Base-by-base conservation (phyloP, 2,888 invertebrate species). In the Mactromeris polynyma region DNA sequence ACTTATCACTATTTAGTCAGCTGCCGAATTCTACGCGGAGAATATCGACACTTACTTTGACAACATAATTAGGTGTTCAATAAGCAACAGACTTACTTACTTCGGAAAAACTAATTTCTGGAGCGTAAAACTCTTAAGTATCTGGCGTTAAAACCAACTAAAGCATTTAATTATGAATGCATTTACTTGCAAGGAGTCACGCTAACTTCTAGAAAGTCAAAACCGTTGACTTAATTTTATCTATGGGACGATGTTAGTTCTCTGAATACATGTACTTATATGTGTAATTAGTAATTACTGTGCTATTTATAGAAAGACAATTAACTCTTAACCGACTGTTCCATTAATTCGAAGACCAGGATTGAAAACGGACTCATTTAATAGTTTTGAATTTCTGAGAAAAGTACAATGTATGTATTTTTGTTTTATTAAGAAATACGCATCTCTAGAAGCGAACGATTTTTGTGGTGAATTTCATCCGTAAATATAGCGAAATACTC, bases 71-170 rank as follows among this genome's bases (percentile, higher is more conserved):
- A 73, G 17, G n/a, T 19, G 73, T 73, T 73, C 36, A 33, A 33
- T 33, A 33, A 73, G 26, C 19, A 73, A 58, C n/a, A 58, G 58
- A 26, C 58, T 26, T 26, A 26, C 58, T 26, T 26, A 58, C 26
- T 58, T 58, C 6, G 19, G 6, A 33, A 11, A 73, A 3, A 73
- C 73, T 36, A 36, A 36, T 73, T 73, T 73, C 31, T 36, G 14
- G 17, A 36, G 33, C 11, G 31, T 21, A 36, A 33, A 73, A 17
- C 33, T 31, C 19, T 11, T 11, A 33, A 33, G 58, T 36, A 73
- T 73, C 17, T 73, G 73, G 73, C 11, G 73, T 33, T 73, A 73
- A 33, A 73, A 73, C 33, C 26, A 73, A 73, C 36, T 73, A 73
- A 3, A 4, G 31, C 19, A 21, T 73, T 73, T 36, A 36, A 73